These are phyloP conservation scores for Hormaphis cornu DNA, from an alignment of 1,140 invertebrate genomes.

Conservation along the genomic window DNA sequence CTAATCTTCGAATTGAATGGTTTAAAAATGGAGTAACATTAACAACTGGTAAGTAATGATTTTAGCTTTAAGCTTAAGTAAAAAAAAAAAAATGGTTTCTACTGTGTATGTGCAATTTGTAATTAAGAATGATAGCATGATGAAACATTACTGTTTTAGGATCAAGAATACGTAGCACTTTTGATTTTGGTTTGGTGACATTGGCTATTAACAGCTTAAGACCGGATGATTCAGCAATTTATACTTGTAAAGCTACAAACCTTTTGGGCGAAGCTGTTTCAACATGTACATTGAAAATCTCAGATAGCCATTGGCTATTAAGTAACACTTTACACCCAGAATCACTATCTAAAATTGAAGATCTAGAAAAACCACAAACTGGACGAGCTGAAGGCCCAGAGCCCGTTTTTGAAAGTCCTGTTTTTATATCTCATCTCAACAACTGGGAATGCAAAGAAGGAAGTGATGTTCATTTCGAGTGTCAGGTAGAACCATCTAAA, in stretches of 20 bases:
- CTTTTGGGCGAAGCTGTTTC: constrained; percentile 82
- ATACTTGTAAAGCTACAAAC: constrained; percentile 87
- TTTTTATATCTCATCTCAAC: constrained; percentile 83
- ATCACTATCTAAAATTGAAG: constrained; percentile 74
- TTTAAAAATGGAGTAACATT: constrained; percentile 83
- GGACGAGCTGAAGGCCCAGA: constrained; percentile 56
- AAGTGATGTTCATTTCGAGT: constrained; percentile 88
- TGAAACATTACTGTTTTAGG: constrained; percentile 41
- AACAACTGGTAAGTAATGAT: constrained; percentile 54
- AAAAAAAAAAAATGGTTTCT: neutral
- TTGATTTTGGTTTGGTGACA: constrained; percentile 89
- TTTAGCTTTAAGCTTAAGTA: neutral
- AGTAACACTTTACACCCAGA: constrained; percentile 84
- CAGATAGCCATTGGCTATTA: constrained; percentile 71
- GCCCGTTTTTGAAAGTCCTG: constrained; percentile 68
- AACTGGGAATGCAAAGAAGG: constrained; percentile 82
- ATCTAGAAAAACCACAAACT: constrained; percentile 68
- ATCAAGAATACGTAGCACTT: constrained; percentile 72
- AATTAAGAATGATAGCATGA: neutral
- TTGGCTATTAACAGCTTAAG: constrained; percentile 78
- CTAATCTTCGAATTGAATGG: constrained; percentile 82
- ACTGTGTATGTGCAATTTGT: neutral
- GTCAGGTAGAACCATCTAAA: constrained; percentile 83
- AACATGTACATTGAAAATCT: constrained; percentile 80
- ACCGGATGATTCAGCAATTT: constrained; percentile 83